These are phyloP conservation scores for Ypsolopha sequella DNA, from an alignment of 2,888 invertebrate species.

Conservation along the genomic window DNA sequence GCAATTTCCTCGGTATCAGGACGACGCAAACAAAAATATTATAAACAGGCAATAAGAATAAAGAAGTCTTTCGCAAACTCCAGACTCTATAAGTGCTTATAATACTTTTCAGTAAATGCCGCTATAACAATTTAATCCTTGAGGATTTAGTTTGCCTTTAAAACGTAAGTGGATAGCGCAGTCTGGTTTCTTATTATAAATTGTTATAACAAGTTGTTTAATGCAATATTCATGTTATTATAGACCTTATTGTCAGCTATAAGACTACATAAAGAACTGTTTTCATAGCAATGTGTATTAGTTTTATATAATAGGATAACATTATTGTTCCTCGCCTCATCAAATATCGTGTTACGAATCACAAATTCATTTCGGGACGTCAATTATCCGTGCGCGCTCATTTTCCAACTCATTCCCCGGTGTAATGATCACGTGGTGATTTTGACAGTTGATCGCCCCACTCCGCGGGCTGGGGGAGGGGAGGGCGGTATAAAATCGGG, in stretches of 20 bases:
- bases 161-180: constrained; percentile 18
- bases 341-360: constrained; percentile 66
- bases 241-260: no score
- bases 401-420: constrained; percentile 64
- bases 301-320: constrained; percentile 1
- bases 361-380: constrained; percentile 57
- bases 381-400: constrained; percentile 63
- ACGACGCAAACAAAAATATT: constrained; percentile 49
- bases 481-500: constrained; percentile 13
- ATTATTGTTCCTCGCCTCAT: constrained; percentile 33
- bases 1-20: constrained; percentile 54
- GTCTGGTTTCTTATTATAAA: constrained; percentile 14
- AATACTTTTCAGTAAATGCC: constrained; percentile 33
- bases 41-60: constrained; percentile 42
- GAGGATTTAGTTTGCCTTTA: constrained; percentile 19
- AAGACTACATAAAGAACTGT: constrained; percentile 6
- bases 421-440: constrained; percentile 68
- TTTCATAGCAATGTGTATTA: constrained; percentile 1
- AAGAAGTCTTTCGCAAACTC: constrained; percentile 25
- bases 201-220: no score
- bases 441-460: constrained; percentile 54
- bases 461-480: constrained; percentile 14
- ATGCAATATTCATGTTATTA: no score
- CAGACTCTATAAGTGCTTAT: constrained; percentile 26
- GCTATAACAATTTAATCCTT: constrained; percentile 33